Base-by-base conservation (phyloP, 2,113 vertebrate species). In the Platycercus adscitus region DNA sequence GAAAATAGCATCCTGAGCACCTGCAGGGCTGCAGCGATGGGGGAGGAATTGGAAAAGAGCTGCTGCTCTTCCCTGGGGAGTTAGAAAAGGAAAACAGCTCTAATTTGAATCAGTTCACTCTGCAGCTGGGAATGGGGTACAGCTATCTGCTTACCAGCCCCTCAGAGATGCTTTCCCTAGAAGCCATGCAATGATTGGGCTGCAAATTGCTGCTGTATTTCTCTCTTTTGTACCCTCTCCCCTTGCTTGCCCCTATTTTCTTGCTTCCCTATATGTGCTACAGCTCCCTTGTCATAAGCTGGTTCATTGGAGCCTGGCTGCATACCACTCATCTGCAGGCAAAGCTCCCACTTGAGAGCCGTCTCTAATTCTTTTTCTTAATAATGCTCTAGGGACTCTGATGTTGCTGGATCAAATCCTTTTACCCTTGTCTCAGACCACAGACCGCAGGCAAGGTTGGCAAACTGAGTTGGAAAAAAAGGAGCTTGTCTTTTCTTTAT, bases 1-100 rank as follows among this genome's bases (percentile, higher is more conserved):
- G 77, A 88, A 76, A 94, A 91, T 68, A 95, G 61, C 79, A 85
- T 76, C 77, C 47, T 63, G 52, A 75, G 65, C 72, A 91, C 90
- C 91, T 91, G 85, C 90, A 88, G 75, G 66, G 63, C 73, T 96
- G 73, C 81, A 76, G 7, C 0, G 0, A 5, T n/a, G 72, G 52
- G 37, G 65, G 56, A 78, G 93, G 77, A 94, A 78, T 18, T 96
- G 88, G 69, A 71, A 79, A 79, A 71, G 65, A 79, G 73, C 77
- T 95, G 72, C 78, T 88, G 43, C 60, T 88, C 55, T 78, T 95
- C 76, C 68, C 94, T 75, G 60, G 37, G 68, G 89, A 89, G 35
- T 70, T 39, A 64, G 64, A 56, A 87, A 78, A 81, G 85, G 68
- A 86, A 86, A 90, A 50, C 73, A 76, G 25, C 88, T 92, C 61